Base-by-base conservation (phyloP, 2,113 vertebrate species). In the Crotalus viridis region DNA sequence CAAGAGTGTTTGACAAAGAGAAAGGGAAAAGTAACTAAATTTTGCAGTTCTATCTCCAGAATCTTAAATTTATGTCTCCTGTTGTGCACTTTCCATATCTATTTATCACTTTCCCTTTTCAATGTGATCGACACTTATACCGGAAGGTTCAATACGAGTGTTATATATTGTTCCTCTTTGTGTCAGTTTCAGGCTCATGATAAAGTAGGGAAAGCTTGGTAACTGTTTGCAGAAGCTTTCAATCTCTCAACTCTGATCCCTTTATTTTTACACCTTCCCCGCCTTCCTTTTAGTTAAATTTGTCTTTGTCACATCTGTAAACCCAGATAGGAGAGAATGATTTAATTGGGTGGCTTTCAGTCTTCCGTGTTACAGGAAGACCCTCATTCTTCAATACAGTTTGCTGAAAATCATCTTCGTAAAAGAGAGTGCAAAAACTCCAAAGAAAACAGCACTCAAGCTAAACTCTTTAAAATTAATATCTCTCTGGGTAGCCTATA, bases 341-440 rank as follows among this genome's bases (percentile, higher is more conserved):
- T 94, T 95, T 48, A 22, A 4, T 89, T 87, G 69, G 85, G 88
- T 59, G 28, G 64, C 39, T 81, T 22, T 81, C 33, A 10, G 88
- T 95, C 85, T 89, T 94, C 94, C 69, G 93, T 9, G n/a, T 61
- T 89, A 93, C 87, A 92, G 33, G 74, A 43, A 88, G 94, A 26
- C 10, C 94, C 95, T 87, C 94, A 92, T 54, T 93, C 92, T 92
- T 90, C 0, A 0, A 89, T 81, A 85, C 59, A 0, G 0, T 12
- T 61, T 61, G 0, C 12, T 1, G 89, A 0, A 0, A 56, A 2
- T 89, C 6, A 28, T 1, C 24, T 22, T 21, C 39, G 94, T 93
- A 28, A 24, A 10, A 57, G 86, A 0, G 0, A 85, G 48, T 88
- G 12, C 19, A 43, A 21, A 2, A 39, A 19, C 33, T 9, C 33